Percentiles rank a stretch among this genome's conserved stretches.
Conservation (phyloP, 2,113 vertebrate species). For the Ailuropoda melanoleuca region DNA sequence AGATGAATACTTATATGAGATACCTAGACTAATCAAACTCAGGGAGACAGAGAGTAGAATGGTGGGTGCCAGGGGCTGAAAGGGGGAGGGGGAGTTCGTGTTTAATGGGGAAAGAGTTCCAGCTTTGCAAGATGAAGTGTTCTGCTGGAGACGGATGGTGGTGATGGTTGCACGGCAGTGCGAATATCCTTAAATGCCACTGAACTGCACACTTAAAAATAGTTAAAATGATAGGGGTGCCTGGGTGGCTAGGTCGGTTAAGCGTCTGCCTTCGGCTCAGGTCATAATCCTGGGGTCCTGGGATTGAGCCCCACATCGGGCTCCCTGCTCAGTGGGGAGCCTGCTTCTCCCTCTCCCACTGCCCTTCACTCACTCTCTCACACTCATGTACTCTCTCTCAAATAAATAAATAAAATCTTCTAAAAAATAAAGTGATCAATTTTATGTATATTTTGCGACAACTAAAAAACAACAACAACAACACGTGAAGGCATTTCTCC, state of each 20-base stretch:
- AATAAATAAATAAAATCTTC: background rate
- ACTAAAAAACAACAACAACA: background rate
- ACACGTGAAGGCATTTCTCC: background rate
- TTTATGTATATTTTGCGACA: background rate
- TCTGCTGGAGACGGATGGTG: fast-evolving
- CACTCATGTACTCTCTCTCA: background rate
- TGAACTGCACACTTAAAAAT: background rate
- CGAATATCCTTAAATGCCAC: background rate
- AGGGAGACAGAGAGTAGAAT: background rate
- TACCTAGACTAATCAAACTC: background rate
- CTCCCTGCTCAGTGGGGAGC: background rate
- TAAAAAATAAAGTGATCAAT: background rate
- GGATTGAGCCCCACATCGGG: fast-evolving
- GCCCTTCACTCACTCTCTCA: background rate
- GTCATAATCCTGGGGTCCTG: background rate
- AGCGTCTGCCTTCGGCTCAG: background rate
- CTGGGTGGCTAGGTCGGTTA: background rate
- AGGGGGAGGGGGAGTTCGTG: background rate
- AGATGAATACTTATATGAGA: background rate
- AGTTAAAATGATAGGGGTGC: background rate
- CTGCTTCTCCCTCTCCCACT: background rate
- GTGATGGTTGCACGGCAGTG: background rate
- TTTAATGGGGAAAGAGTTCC: background rate
- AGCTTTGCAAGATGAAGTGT: background rate
- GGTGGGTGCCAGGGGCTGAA: background rate